Percentiles rank a stretch among this genome's conserved stretches.
Evolutionary conservation across 2,888 invertebrate species (phyloP).

Genomic region (Leucophenga maculata): DNA sequence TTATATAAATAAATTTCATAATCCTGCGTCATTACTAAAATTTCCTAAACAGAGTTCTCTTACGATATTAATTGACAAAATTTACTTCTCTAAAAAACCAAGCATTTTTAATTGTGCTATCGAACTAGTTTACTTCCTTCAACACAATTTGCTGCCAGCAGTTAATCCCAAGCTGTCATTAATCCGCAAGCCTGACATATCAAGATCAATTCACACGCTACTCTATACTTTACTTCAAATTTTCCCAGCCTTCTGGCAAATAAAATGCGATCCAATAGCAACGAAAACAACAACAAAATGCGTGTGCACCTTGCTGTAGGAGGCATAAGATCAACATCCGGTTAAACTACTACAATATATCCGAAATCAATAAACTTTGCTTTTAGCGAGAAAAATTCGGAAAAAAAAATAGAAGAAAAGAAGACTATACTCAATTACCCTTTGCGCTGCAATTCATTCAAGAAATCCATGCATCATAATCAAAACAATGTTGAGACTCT

Average conservation of each 20-base stretch:
- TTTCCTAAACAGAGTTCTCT: no score
- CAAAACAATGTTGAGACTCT: constrained; percentile 36
- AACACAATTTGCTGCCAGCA: constrained; percentile 35
- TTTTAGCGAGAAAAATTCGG: constrained; percentile 55
- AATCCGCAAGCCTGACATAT: no score
- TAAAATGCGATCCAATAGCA: not conserved
- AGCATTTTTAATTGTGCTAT: no score
- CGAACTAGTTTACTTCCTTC: no score
- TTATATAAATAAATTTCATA: no score
- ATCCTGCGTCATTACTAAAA: no score
- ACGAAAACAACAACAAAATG: not conserved
- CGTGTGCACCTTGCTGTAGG: constrained; percentile 28
- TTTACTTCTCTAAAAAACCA: no score
- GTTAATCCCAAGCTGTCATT: not conserved
- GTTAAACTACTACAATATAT: constrained; percentile 47
- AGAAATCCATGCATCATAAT: constrained; percentile 17
- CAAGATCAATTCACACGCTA: constrained; percentile 24
- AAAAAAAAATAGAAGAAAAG: not conserved
- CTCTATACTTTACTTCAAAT: constrained; percentile 42
- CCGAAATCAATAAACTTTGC: constrained; percentile 62
- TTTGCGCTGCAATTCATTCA: constrained; percentile 10
- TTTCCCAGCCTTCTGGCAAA: not conserved
- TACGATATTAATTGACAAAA: no score
- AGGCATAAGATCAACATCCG: constrained; percentile 56
- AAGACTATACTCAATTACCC: constrained; percentile 44